Percentiles rank a stretch among this genome's conserved stretches.
These are phyloP conservation scores for Hetaerina titia DNA, from an alignment of 2,888 invertebrate species.

Conservation along the genomic window DNA sequence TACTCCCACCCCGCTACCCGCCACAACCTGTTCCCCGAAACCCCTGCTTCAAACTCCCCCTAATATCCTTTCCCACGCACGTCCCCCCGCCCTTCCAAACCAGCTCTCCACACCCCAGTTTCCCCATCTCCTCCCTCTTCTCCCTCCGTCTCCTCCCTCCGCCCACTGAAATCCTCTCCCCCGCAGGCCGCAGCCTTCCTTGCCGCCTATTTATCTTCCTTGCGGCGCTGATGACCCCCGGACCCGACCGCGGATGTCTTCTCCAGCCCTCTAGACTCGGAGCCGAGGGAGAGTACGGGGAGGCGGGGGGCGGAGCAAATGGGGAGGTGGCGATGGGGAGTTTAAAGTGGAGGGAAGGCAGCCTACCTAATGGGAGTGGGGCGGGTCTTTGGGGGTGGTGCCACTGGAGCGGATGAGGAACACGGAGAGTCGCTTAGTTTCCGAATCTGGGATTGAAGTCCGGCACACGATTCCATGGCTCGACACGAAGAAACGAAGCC, in stretches of 20 bases:
- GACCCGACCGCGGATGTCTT: constrained; percentile 38
- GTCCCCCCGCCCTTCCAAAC: background rate
- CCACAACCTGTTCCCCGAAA: background rate
- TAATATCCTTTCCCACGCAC: background rate
- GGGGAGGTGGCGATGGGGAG: background rate
- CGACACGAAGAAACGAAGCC: no score
- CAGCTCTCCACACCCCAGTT: background rate
- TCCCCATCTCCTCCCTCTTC: background rate
- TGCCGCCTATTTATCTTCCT: constrained; percentile 30
- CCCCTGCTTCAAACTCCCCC: background rate
- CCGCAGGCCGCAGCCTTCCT: background rate
- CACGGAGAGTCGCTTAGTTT: no score
- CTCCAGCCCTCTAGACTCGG: background rate
- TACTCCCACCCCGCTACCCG: no score
- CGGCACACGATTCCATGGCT: no score
- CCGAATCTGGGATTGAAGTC: no score
- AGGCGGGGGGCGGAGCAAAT: background rate
- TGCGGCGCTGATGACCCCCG: background rate
- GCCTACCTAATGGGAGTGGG: no score
- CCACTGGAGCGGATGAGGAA: no score
- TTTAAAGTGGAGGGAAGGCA: no score
- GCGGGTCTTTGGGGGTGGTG: no score
- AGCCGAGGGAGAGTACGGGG: background rate
- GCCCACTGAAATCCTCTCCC: background rate
- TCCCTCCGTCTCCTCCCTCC: background rate